Conservation (phyloP, 2,113 vertebrate genomes). For the Embiotoca jacksoni region DNA sequence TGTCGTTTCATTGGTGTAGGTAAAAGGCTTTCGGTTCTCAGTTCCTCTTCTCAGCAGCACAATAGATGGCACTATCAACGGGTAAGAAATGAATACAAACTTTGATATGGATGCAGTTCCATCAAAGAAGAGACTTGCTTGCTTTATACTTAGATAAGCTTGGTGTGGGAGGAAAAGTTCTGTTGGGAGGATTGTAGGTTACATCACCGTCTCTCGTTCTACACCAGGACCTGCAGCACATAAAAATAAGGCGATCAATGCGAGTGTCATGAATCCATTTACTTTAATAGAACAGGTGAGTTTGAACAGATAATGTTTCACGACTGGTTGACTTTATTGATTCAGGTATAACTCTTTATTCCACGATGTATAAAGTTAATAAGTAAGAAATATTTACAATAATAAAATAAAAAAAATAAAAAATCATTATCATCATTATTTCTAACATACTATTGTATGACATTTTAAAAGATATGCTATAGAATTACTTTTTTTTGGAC, state of each 20-base stretch:
- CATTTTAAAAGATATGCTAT: no score
- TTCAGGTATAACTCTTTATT: no score
- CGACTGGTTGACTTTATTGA: no score
- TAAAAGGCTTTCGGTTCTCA: slow-evolving; percentile 39
- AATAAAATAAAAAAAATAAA: no score
- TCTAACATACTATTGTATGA: no score
- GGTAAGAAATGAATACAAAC: not conserved
- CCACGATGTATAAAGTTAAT: no score
- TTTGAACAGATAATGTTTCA: no score
- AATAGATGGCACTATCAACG: not conserved
- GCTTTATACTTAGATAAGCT: slow-evolving; percentile 19
- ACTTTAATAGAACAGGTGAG: no score
- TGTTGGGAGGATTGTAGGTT: not conserved
- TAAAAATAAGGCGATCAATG: not conserved
- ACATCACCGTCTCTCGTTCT: slow-evolving; percentile 30
- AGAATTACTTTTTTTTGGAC: no score
- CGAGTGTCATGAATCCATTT: no score
- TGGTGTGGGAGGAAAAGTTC: slow-evolving; percentile 19
- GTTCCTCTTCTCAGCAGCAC: slow-evolving; percentile 16
- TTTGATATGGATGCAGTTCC: slow-evolving; percentile 13
- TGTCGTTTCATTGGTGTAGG: slow-evolving; percentile 26
- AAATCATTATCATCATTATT: no score
- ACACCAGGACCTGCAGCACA: slow-evolving; percentile 54
- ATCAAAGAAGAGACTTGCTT: slow-evolving; percentile 13
- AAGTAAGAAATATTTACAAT: no score